Evolutionary conservation across 2,113 vertebrate genomes (phyloP).

Genomic region (Ptilonorhynchus violaceus): DNA sequence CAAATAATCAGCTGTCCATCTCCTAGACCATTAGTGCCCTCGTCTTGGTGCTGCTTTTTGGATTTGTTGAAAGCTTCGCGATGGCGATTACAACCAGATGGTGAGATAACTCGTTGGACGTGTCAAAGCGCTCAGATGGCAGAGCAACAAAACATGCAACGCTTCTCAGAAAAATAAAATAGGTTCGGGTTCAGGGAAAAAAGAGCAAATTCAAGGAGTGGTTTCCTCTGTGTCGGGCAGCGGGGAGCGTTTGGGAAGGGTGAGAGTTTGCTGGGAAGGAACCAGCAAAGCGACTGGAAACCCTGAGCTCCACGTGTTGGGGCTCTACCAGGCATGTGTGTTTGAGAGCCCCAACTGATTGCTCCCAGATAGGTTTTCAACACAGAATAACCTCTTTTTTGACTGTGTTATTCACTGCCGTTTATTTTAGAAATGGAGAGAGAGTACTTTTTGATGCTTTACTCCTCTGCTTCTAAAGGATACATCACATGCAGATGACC

Average conservation of each 20-base stretch:
- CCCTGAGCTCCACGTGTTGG: background rate
- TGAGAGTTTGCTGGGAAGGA: background rate
- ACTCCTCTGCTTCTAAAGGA: background rate
- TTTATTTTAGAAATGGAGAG: background rate
- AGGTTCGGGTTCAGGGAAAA: background rate
- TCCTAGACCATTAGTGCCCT: background rate
- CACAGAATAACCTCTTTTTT: background rate
- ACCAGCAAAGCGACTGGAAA: background rate
- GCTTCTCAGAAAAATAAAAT: background rate
- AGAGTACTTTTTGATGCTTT: background rate
- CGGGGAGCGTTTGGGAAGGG: background rate
- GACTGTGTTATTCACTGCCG: rapidly evolving
- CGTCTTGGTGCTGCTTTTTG: background rate
- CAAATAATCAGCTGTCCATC: background rate
- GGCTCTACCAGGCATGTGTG: background rate
- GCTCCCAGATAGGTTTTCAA: background rate
- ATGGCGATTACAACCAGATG: conserved; percentile 26
- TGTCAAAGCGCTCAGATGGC: background rate
- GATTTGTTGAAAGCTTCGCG: background rate
- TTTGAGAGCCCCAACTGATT: background rate
- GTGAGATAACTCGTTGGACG: rapidly evolving
- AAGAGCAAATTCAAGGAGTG: background rate
- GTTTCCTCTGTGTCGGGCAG: background rate
- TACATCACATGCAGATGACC: background rate
- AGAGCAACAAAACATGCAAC: background rate